Conservation (phyloP, 1,140 invertebrate species). For the Temnothorax curvispinosus region DNA sequence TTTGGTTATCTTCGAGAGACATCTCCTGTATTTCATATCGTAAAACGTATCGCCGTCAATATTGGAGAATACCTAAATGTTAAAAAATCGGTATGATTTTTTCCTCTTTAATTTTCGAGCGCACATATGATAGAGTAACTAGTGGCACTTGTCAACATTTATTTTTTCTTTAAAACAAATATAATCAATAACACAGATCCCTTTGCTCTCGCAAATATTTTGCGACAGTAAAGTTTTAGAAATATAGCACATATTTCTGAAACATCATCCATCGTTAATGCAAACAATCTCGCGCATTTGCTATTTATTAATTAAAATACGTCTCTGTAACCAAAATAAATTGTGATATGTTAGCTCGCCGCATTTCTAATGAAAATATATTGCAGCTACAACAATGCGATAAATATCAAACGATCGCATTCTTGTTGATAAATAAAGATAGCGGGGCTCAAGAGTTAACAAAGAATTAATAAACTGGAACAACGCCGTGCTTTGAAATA, state of each 20-base stretch:
- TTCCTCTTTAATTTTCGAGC: background rate
- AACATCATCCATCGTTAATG: background rate
- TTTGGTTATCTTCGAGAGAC: background rate
- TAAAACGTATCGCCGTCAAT: background rate
- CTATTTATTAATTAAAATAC: constrained; percentile 41
- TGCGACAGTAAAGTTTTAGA: background rate
- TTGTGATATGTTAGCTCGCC: background rate
- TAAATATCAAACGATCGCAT: background rate
- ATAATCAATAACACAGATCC: background rate
- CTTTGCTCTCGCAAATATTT: background rate
- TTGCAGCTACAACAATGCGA: background rate
- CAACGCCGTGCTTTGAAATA: background rate
- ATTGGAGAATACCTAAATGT: background rate
- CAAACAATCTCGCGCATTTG: background rate
- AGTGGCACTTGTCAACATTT: constrained; percentile 13
- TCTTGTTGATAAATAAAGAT: constrained; percentile 6
- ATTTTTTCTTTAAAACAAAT: constrained; percentile 24
- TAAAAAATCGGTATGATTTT: background rate
- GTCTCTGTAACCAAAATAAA: constrained; percentile 2
- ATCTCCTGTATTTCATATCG: background rate
- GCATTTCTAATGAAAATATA: constrained; percentile 43
- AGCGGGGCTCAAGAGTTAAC: background rate
- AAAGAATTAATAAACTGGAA: constrained; percentile 1
- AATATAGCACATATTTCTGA: background rate
- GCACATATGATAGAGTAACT: background rate